A percentile compares a stretch with the other conserved stretches of the same genome.
Conservation (phyloP, 2,888 invertebrate genomes). For the Pollenia griseotomentosa region DNA sequence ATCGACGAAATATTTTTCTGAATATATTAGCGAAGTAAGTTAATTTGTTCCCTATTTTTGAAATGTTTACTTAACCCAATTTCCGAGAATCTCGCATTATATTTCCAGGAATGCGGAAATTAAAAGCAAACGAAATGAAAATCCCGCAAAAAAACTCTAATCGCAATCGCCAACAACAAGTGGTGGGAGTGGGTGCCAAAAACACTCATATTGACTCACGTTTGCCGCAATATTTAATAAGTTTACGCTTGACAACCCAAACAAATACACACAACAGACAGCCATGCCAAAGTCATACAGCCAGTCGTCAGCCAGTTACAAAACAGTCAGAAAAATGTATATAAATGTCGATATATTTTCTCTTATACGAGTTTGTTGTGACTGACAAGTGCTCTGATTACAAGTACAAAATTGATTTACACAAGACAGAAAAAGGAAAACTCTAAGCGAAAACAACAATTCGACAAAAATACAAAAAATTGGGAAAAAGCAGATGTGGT, state of each 20-base stretch:
- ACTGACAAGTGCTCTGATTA: constrained; percentile 64
- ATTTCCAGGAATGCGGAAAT: too few species aligned
- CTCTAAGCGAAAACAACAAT: background rate
- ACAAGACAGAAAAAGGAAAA: background rate
- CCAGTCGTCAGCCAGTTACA: constrained; percentile 22
- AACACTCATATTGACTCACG: constrained; percentile 5
- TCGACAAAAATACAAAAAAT: too few species aligned
- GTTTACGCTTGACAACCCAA: constrained; percentile 55
- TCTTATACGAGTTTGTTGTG: constrained; percentile 43
- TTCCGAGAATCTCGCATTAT: too few species aligned
- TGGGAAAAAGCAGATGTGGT: too few species aligned
- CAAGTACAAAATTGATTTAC: constrained; percentile 37
- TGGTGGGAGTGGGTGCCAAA: constrained; percentile 35
- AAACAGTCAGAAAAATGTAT: constrained; percentile 39
- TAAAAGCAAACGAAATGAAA: too few species aligned
- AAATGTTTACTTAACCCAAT: too few species aligned
- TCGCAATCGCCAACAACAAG: constrained; percentile 47
- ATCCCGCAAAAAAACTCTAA: background rate
- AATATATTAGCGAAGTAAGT: too few species aligned
- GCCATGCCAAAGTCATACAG: constrained; percentile 2
- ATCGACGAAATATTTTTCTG: background rate
- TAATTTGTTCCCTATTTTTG: too few species aligned
- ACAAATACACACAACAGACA: constrained; percentile 32
- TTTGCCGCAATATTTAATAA: constrained; percentile 62
- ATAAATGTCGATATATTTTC: constrained; percentile 51